phyloP scores from a whole-genome alignment of 2,113 vertebrate genomes.

The Coryphaenoides rupestris region DNA sequence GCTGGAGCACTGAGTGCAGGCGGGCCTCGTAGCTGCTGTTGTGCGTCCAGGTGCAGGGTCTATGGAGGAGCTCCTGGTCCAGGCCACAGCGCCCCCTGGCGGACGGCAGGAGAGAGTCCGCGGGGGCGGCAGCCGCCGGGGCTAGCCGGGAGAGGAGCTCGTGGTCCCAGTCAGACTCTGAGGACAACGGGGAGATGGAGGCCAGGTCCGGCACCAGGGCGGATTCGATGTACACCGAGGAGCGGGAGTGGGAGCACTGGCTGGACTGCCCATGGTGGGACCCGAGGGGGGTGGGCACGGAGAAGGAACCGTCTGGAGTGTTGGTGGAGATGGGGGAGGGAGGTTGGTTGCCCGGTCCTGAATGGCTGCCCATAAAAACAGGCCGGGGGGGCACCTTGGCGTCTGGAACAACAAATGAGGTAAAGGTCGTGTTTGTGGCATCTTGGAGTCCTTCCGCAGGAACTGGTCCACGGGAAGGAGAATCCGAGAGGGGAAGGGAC shows the following conservation, averaged over 20 bases:
- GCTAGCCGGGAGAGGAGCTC: slow-evolving; percentile 53
- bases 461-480: too few relatives aligned
- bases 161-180: slow-evolving; percentile 58
- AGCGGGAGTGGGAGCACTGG: slow-evolving; percentile 47
- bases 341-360: not conserved
- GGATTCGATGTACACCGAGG: slow-evolving; percentile 64
- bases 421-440: not conserved
- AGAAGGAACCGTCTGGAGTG: slow-evolving; percentile 1
- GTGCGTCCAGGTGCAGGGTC: slow-evolving; percentile 43
- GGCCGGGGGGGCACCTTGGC: slow-evolving; percentile 4
- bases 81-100: slow-evolving; percentile 12
- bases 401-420: slow-evolving; percentile 16
- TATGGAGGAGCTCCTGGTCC: slow-evolving; percentile 63
- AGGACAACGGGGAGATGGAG: slow-evolving; percentile 41
- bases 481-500: not conserved
- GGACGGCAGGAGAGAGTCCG: not conserved
- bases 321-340: not conserved
- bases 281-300: not conserved
- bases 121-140: not conserved
- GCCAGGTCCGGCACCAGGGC: slow-evolving; percentile 47
- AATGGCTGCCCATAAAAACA: not conserved
- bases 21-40: slow-evolving; percentile 58
- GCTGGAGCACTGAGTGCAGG: slow-evolving; percentile 61
- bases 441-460: not conserved
- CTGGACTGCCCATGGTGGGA: slow-evolving; percentile 7